Evolutionary conservation across 2,888 invertebrate species (phyloP).

Genomic region (Bellardia pandia): DNA sequence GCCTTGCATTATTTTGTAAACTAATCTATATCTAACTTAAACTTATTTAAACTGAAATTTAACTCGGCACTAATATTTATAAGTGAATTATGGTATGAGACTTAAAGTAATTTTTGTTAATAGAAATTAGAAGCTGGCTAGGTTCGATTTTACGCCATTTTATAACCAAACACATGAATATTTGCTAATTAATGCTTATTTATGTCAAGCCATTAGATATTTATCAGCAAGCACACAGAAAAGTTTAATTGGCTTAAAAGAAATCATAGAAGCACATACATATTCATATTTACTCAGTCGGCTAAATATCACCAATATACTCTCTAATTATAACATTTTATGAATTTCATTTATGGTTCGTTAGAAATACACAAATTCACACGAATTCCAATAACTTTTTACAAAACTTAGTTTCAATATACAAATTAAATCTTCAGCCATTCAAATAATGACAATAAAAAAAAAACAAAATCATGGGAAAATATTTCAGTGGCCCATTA

Average conservation of each 20-base stretch:
- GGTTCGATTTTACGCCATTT: too few relatives aligned
- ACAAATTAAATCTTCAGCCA: conserved; percentile 39
- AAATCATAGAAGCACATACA: not conserved
- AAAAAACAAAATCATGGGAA: conserved; percentile 68
- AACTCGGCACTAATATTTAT: too few relatives aligned
- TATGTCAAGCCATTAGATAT: conserved; percentile 27
- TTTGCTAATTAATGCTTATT: conserved; percentile 51
- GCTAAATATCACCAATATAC: conserved; percentile 55
- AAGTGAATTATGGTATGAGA: too few relatives aligned
- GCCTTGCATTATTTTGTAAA: too few relatives aligned
- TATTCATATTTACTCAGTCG: conserved; percentile 21
- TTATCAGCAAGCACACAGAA: conserved; percentile 21
- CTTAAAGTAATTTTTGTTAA: too few relatives aligned
- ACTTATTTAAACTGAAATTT: too few relatives aligned
- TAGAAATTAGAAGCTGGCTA: too few relatives aligned
- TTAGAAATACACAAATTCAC: conserved; percentile 58
- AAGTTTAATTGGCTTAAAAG: conserved; percentile 50
- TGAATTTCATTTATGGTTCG: conserved; percentile 63
- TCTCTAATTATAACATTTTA: conserved; percentile 71
- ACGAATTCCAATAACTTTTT: conserved; percentile 58
- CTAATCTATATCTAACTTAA: too few relatives aligned
- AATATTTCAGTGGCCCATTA: conserved; percentile 72
- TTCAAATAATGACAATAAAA: conserved; percentile 43
- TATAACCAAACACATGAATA: not conserved
- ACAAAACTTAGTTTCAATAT: conserved; percentile 44